Evolutionary conservation across 1,140 invertebrate species (phyloP).

Genomic region (Carposina sasakii): DNA sequence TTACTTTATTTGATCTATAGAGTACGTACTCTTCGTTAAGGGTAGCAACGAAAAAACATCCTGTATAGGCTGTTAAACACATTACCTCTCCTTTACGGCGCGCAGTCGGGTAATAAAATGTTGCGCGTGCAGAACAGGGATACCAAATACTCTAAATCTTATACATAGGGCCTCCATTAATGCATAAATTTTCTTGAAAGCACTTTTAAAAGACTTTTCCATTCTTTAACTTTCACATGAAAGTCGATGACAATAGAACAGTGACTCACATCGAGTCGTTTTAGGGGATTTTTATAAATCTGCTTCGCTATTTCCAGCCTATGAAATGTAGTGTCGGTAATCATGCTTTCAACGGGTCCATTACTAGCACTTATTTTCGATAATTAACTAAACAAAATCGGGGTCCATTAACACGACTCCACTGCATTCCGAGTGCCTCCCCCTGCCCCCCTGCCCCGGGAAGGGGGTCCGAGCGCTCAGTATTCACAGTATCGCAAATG

Average conservation of each 20-base stretch:
- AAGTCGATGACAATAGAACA: conserved; percentile 56
- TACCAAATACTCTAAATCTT: too few species aligned
- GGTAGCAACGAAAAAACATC: too few species aligned
- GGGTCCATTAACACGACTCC: conserved; percentile 32
- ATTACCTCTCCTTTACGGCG: too few species aligned
- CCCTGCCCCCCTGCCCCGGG: too few species aligned
- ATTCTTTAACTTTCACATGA: conserved; percentile 63
- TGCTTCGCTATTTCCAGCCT: background rate
- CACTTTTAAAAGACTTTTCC: conserved; percentile 65
- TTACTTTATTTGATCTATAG: too few species aligned
- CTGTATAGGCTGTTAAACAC: too few species aligned
- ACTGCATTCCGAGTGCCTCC: conserved; percentile 34
- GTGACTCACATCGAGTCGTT: conserved; percentile 29
- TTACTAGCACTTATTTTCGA: conserved; percentile 15
- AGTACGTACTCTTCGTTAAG: too few species aligned
- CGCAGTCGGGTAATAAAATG: too few species aligned
- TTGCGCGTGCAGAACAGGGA: too few species aligned
- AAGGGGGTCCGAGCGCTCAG: conserved; percentile 51
- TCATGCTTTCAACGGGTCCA: background rate
- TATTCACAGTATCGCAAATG: conserved; percentile 73
- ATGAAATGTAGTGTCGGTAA: background rate
- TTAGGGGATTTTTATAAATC: background rate
- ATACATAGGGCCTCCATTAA: conserved; percentile 54
- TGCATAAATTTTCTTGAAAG: conserved; percentile 70
- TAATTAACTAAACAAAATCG: conserved; percentile 20